These are phyloP conservation scores for Sterna hirundo DNA, from an alignment of 2,113 vertebrate genomes.

Conservation along the genomic window DNA sequence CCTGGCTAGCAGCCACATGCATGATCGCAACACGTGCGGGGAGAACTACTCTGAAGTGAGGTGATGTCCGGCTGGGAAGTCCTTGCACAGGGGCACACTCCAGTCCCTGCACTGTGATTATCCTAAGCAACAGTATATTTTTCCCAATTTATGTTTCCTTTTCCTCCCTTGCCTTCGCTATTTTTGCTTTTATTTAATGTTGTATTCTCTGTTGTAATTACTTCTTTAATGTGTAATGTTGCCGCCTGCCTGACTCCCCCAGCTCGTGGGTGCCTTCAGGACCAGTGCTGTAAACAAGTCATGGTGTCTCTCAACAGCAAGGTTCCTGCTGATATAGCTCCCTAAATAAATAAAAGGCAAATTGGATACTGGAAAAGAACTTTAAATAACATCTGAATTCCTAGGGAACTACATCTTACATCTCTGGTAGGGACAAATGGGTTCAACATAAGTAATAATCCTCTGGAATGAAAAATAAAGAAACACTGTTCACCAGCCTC, in stretches of 20 bases:
- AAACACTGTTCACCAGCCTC: neutral
- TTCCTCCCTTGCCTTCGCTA: neutral
- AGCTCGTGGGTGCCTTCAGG: neutral
- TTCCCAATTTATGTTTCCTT: conserved; percentile 27
- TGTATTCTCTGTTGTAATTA: conserved; percentile 52
- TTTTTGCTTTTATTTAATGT: conserved; percentile 51
- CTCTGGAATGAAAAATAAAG: conserved; percentile 20
- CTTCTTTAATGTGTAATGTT: conserved; percentile 22
- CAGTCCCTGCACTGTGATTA: neutral
- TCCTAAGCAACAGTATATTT: neutral
- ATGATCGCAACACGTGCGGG: rapidly evolving
- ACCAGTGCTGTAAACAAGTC: conserved; percentile 7
- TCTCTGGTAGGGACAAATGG: conserved; percentile 44
- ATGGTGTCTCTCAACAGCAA: conserved; percentile 7
- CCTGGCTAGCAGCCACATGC: neutral
- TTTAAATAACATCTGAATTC: conserved; percentile 67
- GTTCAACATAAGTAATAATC: conserved; percentile 7
- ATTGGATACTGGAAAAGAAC: conserved; percentile 65
- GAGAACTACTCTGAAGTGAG: neutral
- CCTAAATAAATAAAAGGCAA: conserved; percentile 66
- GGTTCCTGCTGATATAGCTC: conserved; percentile 30
- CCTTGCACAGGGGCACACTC: neutral
- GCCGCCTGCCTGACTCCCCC: neutral
- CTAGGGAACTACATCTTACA: conserved; percentile 40
- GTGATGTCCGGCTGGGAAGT: neutral